Conservation (phyloP, 2,797 vertebrate species). For the Oryzias dopingdopingensis region DNA sequence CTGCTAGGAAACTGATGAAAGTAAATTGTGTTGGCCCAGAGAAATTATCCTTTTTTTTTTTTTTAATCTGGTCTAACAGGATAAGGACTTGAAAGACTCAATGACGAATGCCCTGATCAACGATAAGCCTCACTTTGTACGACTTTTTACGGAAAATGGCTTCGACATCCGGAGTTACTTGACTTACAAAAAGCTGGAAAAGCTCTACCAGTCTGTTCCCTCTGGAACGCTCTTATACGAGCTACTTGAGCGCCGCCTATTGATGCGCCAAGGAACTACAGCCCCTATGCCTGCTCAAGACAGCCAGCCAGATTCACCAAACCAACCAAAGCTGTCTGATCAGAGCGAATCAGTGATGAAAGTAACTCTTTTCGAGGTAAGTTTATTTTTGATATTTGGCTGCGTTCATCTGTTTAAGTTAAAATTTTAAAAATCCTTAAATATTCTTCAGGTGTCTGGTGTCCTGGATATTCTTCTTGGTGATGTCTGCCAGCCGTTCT, state of each 20-base stretch:
- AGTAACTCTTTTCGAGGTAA: slow-evolving; percentile 77
- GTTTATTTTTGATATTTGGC: not conserved
- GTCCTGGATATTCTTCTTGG: slow-evolving; percentile 81
- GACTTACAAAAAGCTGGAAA: slow-evolving; percentile 77
- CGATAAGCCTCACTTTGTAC: slow-evolving; percentile 87
- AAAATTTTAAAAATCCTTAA: not conserved
- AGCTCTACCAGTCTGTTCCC: slow-evolving; percentile 78
- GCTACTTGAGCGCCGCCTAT: slow-evolving; percentile 73
- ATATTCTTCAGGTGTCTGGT: slow-evolving; percentile 71
- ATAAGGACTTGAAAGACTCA: slow-evolving; percentile 82
- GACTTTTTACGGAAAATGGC: slow-evolving; percentile 86
- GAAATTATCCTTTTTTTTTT: too few relatives aligned
- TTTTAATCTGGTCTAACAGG: slow-evolving; percentile 58
- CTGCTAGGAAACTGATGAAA: too few relatives aligned
- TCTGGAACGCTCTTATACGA: slow-evolving; percentile 70
- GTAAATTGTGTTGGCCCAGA: too few relatives aligned
- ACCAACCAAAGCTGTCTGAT: slow-evolving; percentile 24
- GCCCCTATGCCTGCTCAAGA: not conserved
- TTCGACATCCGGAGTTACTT: slow-evolving; percentile 85
- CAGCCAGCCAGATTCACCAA: not conserved
- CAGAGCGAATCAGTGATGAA: slow-evolving; percentile 4
- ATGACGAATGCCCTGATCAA: slow-evolving; percentile 88
- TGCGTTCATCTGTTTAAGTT: not conserved
- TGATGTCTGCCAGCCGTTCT: slow-evolving; percentile 81
- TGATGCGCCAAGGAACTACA: slow-evolving; percentile 41